A percentile compares a stretch with the other conserved stretches of the same genome.
Evolutionary conservation across 2,113 vertebrate genomes (phyloP).

Genomic region (Phalacrocorax pelagicus): DNA sequence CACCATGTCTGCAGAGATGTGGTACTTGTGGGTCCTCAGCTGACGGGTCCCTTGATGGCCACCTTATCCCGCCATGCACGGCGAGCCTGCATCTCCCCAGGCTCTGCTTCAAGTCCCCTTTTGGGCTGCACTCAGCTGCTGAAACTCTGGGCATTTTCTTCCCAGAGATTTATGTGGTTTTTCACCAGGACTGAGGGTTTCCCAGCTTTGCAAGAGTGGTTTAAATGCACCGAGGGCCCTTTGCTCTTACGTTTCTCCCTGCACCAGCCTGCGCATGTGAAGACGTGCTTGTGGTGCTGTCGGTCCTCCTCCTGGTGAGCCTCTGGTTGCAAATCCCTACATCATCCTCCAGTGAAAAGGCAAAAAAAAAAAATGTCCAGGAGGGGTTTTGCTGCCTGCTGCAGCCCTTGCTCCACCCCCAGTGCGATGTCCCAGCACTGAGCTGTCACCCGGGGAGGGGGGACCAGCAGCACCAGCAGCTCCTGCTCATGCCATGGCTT

Average conservation of each 20-base stretch:
- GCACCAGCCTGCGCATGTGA: fast-evolving
- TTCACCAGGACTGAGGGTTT: fast-evolving
- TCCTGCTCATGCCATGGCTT: fast-evolving
- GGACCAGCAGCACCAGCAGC: neutral
- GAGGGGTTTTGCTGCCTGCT: neutral
- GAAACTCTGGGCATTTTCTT: neutral
- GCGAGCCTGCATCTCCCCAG: neutral
- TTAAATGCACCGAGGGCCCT: fast-evolving
- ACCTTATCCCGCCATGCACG: fast-evolving
- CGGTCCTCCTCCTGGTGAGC: fast-evolving
- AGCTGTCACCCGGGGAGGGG: neutral
- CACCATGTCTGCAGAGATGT: fast-evolving
- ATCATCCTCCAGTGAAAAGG: neutral
- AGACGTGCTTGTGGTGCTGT: fast-evolving
- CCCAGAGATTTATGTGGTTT: neutral
- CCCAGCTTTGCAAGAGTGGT: neutral
- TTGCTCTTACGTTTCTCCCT: fast-evolving
- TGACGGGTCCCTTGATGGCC: fast-evolving
- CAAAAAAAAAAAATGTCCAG: neutral
- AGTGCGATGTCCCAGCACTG: fast-evolving
- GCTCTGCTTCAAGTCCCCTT: neutral
- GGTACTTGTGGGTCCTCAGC: neutral
- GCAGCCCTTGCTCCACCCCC: neutral
- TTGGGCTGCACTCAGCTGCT: neutral
- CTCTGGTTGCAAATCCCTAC: neutral